Evolutionary conservation across 2,113 vertebrate species (phyloP), one percentile per base, ranked within the genome.

Genomic region (Microtus montanus): DNA sequence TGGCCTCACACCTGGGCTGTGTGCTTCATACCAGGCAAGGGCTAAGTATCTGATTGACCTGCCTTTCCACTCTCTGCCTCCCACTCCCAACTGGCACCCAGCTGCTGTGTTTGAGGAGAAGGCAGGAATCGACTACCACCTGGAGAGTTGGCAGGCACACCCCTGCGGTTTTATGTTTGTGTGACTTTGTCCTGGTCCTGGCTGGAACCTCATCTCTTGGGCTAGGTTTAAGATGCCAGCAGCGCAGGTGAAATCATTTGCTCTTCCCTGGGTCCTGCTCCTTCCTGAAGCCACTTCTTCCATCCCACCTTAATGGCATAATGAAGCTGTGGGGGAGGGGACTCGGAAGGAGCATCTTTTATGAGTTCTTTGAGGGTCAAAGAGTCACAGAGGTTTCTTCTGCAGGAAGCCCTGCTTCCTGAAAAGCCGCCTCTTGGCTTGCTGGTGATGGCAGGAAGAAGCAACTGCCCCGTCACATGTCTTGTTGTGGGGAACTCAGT

Each of bases 21-120:
- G 90, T 97, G 54, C 54, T 95, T 94, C 92, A 70, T 74, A n/a
- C 95, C 80, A n/a, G 82, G 88, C 90, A 14, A 88, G 77, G 77
- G 28, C 41, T n/a, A 92, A 77, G 96, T 97, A 97, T 97, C 96
- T 96, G 94, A 96, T 90, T 92, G 97, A 96, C 97, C 93, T 97
- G 97, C 93, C 95, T 96, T 96, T 97, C 97, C 88, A 95, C 96
- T 96, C 95, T 93, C 90, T 92, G 86, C 93, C 96, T 97, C 94
- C 97, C 92, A 97, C 94, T 97, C 83, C 92, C 89, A 63, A 19
- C 64, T 92, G 95, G 95, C 91, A 94, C 74, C 85, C 0, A 8
- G 78, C 11, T 84, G 58, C 26, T 92, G 85, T 30, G 93, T 93
- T 75, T 89, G 87, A 75, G 94, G 88, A 96, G 95, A 89, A 91